Base-by-base conservation (phyloP, 2,797 vertebrate species). In the Cossypha dichroa region DNA sequence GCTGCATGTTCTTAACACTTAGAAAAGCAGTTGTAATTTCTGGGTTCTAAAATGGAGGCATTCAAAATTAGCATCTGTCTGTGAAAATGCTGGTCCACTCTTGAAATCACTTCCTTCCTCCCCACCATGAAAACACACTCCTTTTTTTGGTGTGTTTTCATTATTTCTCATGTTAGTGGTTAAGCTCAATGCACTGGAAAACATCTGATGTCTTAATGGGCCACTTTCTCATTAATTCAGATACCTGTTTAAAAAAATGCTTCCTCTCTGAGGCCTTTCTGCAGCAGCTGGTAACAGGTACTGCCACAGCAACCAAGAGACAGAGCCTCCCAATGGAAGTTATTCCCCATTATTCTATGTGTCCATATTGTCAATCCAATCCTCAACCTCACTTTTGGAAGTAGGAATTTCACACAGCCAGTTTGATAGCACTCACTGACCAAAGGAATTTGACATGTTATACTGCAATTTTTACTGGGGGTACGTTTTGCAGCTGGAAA, bases 31-130 rank as follows among this genome's bases (percentile, higher is more conserved):
- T 88, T 80, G 64, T 86, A 94, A 94, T 66, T 91, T 68, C 91
- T 85, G 62, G 29, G 31, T 91, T 90, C 89, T 94, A 94, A 96
- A 94, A 91, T 94, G 91, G 89, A 94, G 78, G 73, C 69, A 94
- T 28, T 59, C 69, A 94, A 83, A 96, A 88, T 85, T 72, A 95
- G 82, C 7, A 0, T 58, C 90, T 46, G 54, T 33, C 88, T 85
- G 25, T 5, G 62, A 94, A 94, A 95, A 69, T 14, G 56, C 12
- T 91, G 62, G 85, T 93, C 72, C 28, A 49, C 43, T 91, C 88
- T 62, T 74, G 7, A 91, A 88, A 93, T 86, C 82, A 36, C 68
- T 94, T 85, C 82, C 60, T 92, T 73, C 54, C 60, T 41, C 33
- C 17, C 22, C 0, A 0, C 18, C 41, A 80, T 23, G 55, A 21